Evolutionary conservation across 2,113 vertebrate genomes (phyloP).

Genomic region (Cottus gobio): DNA sequence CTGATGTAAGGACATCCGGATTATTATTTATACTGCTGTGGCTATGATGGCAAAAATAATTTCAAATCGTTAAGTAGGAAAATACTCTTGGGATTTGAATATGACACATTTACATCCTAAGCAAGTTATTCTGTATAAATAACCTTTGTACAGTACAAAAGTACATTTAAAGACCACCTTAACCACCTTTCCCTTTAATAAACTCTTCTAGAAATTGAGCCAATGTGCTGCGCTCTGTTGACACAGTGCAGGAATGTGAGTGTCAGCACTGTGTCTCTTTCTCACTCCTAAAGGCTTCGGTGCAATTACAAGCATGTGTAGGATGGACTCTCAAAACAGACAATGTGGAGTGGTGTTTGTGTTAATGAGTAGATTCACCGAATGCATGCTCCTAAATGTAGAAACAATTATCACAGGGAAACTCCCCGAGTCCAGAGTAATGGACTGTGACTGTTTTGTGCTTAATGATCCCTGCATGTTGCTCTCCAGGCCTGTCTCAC

Average conservation of each 20-base stretch:
- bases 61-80: background rate
- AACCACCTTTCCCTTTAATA: background rate
- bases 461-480: conserved; percentile 62
- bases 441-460: conserved; percentile 86
- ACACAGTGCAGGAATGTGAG: conserved; percentile 89
- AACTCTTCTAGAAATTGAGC: conserved; percentile 61
- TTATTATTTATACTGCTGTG: background rate
- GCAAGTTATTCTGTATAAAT: background rate
- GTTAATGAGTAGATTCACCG: conserved; percentile 86
- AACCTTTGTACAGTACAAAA: background rate
- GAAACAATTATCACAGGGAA: conserved; percentile 78
- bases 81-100: background rate
- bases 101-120: background rate
- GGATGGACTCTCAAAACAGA: conserved; percentile 66
- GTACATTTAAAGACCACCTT: background rate
- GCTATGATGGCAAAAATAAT: background rate
- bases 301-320: conserved; percentile 85
- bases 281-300: conserved; percentile 79
- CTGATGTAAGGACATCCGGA: background rate
- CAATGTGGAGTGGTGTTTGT: conserved; percentile 57
- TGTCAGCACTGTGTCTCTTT: conserved; percentile 90
- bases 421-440: conserved; percentile 89
- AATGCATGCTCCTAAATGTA: conserved; percentile 87
- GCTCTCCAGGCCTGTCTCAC: conserved; percentile 89
- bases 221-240: conserved; percentile 84